Conservation (phyloP, 2,888 invertebrate species). For the Autographa pulchrina region DNA sequence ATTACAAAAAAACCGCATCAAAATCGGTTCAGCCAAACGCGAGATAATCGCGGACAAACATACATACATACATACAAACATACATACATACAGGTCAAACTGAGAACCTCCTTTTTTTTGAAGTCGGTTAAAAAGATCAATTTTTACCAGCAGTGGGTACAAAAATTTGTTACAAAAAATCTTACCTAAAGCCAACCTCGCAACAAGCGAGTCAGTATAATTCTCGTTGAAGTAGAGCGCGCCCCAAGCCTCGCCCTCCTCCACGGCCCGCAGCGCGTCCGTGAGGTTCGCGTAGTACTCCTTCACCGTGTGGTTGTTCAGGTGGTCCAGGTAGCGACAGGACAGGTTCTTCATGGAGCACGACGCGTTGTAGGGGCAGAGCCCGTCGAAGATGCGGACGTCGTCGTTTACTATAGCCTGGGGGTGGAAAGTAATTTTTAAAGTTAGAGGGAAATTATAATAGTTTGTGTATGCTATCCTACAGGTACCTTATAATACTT, state of each 20-base stretch:
- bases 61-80: no score
- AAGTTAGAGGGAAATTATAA: not conserved
- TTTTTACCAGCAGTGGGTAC: no score
- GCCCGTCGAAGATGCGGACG: constrained; percentile 78
- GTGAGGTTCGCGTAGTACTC: constrained; percentile 91
- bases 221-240: constrained; percentile 96
- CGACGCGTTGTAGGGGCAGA: constrained; percentile 89
- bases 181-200: constrained; percentile 91
- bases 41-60: no score
- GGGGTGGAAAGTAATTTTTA: not conserved
- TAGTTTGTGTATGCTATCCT: no score
- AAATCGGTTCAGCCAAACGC: no score
- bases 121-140: no score
- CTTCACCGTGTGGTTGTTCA: constrained; percentile 92
- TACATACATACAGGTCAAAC: no score
- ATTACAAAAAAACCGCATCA: no score
- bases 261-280: constrained; percentile 92
- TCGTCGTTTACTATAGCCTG: constrained; percentile 87
- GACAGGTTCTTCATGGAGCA: constrained; percentile 93
- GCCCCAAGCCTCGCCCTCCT: constrained; percentile 95
- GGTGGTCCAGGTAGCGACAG: constrained; percentile 94
- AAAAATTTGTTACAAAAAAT: no score
- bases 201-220: constrained; percentile 96
- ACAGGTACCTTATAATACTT: no score
- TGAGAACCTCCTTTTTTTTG: no score